phyloP scores from a whole-genome alignment of 1,140 invertebrate genomes.

The Prorops nasuta region DNA sequence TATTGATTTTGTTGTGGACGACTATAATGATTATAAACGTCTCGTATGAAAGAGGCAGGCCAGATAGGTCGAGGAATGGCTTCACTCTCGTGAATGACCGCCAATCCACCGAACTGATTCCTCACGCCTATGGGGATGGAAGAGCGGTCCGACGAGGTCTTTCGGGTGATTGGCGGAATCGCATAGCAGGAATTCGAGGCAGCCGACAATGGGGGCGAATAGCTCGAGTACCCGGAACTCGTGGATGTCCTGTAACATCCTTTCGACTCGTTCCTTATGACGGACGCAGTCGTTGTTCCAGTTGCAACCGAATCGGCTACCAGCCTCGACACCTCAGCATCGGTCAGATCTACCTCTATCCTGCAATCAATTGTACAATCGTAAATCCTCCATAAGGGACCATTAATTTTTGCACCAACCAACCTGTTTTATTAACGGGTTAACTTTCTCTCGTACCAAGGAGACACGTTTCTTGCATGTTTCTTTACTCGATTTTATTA shows the following conservation, averaged over 20 bases:
- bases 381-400: no score
- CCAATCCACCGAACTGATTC: conserved; percentile 23
- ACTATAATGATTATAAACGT: no score
- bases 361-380: no score
- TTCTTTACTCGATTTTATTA: no score
- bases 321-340: conserved; percentile 35
- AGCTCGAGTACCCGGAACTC: conserved; percentile 44
- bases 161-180: no score
- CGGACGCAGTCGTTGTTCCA: conserved; percentile 12
- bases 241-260: conserved; percentile 40
- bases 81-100: conserved; percentile 39
- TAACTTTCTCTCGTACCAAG: no score
- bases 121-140: conserved; percentile 11
- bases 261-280: conserved; percentile 27
- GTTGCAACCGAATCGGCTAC: conserved; percentile 19
- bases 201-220: conserved; percentile 39
- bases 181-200: conserved; percentile 33
- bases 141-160: conserved; percentile 9
- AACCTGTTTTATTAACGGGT: no score
- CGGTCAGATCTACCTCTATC: conserved; percentile 35
- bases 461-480: no score
- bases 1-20: background rate
- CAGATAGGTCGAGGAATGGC: conserved; percentile 39
- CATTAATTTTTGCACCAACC: no score
- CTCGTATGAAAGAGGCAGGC: conserved; percentile 30